phyloP scores from a whole-genome alignment of 2,797 vertebrate species.

The Sebastes jordani region DNA sequence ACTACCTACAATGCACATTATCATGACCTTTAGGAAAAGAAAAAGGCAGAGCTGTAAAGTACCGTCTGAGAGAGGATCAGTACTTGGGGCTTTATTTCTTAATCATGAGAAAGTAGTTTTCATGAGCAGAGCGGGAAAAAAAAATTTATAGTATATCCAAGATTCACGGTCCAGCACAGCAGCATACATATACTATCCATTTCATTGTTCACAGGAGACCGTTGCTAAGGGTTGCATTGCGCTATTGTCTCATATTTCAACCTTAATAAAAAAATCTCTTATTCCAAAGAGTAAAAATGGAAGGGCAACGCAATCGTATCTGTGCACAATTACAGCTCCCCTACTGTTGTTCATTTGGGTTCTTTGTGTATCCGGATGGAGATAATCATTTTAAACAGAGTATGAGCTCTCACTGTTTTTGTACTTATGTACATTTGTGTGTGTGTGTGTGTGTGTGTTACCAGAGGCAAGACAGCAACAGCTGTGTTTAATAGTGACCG shows the following conservation, averaged over 20 bases:
- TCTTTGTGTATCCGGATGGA: constrained; percentile 49
- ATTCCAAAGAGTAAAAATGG: constrained; percentile 35
- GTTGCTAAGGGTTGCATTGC: not conserved
- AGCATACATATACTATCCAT: not conserved
- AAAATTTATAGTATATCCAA: not conserved
- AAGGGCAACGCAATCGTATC: constrained; percentile 50
- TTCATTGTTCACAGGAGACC: constrained; percentile 7
- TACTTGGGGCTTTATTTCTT: not conserved
- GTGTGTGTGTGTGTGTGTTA: constrained; percentile 20
- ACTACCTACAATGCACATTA: not conserved
- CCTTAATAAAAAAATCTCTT: constrained; percentile 1
- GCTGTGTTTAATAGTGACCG: constrained; percentile 76
- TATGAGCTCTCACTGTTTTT: constrained; percentile 26
- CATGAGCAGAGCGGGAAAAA: not conserved
- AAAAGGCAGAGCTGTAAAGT: not conserved
- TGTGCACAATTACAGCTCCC: constrained; percentile 60
- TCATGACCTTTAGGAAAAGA: not conserved
- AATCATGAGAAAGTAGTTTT: constrained; percentile 14
- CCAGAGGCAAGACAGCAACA: constrained; percentile 55
- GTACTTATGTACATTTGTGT: constrained; percentile 13
- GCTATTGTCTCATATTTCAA: constrained; percentile 14
- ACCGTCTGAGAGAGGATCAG: not conserved
- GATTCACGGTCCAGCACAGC: not conserved
- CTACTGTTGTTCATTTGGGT: constrained; percentile 46
- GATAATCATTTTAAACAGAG: constrained; percentile 64